Percentiles rank a stretch among this genome's conserved stretches.
Conservation (phyloP, 2,113 vertebrate genomes). For the Fulmarus glacialis region DNA sequence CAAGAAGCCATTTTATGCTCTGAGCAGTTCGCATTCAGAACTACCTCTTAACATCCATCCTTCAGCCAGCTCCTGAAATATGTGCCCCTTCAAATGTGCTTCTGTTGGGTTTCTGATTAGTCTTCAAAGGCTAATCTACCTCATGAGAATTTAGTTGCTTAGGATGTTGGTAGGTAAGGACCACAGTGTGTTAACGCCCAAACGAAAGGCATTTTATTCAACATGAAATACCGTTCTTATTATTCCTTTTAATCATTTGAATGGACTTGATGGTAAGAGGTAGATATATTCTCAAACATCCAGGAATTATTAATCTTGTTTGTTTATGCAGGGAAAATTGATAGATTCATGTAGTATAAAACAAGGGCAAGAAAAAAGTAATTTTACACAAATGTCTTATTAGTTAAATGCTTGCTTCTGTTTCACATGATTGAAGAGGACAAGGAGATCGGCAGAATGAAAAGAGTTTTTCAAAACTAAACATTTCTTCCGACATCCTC, state of each 20-base stretch:
- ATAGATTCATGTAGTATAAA: conserved; percentile 26
- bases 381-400: conserved; percentile 3
- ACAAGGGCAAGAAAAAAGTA: background rate
- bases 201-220: background rate
- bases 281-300: background rate
- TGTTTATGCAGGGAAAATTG: background rate
- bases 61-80: conserved; percentile 6
- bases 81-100: background rate
- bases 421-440: conserved; percentile 22
- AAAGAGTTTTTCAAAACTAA: conserved; percentile 7
- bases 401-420: conserved; percentile 11
- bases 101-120: background rate
- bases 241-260: conserved; percentile 29
- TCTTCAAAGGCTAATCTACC: background rate
- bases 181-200: background rate
- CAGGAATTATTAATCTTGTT: conserved; percentile 31
- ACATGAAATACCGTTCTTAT: background rate
- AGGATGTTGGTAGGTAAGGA: background rate
- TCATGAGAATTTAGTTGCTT: background rate
- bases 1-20: background rate
- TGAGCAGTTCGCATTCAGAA: background rate
- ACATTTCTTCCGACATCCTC: background rate
- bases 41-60: background rate
- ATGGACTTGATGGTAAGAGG: background rate
- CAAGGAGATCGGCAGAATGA: background rate